A percentile compares a stretch with the other conserved stretches of the same genome.
Conservation (phyloP, 2,797 vertebrate species). For the Smutsia temminckii region DNA sequence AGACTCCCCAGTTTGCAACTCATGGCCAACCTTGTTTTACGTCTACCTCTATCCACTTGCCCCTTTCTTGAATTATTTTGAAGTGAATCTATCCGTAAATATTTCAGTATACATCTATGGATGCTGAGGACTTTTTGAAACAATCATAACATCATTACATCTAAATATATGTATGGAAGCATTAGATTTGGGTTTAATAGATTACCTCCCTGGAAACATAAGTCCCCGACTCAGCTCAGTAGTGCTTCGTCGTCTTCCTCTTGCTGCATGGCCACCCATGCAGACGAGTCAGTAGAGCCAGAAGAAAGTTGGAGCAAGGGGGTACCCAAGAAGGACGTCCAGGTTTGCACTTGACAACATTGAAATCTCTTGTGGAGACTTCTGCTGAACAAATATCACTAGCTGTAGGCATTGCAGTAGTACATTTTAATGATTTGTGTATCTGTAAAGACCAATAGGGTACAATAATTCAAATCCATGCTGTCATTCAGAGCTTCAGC, state of each 20-base stretch:
- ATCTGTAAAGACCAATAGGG: neutral
- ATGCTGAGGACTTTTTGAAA: neutral
- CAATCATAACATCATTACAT: neutral
- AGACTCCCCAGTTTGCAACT: neutral
- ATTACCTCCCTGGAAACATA: neutral
- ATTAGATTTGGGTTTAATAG: neutral
- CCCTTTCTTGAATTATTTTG: neutral
- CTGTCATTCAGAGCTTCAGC: neutral
- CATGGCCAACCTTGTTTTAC: neutral
- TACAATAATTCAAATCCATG: neutral
- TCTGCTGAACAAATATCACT: neutral
- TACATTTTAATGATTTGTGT: neutral
- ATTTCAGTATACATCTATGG: neutral
- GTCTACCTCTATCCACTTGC: neutral
- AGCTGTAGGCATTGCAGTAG: rapidly evolving
- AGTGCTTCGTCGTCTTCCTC: neutral
- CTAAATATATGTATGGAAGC: neutral
- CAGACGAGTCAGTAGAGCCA: no score
- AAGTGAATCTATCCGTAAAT: neutral
- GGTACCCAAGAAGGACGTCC: neutral
- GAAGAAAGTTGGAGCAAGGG: neutral
- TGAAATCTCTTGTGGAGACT: neutral
- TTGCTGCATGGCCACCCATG: rapidly evolving
- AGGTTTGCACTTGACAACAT: neutral
- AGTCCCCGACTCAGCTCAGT: neutral